These are phyloP conservation scores for Philopotamus ludificatus DNA, from an alignment of 1,140 invertebrate species.

Conservation along the genomic window DNA sequence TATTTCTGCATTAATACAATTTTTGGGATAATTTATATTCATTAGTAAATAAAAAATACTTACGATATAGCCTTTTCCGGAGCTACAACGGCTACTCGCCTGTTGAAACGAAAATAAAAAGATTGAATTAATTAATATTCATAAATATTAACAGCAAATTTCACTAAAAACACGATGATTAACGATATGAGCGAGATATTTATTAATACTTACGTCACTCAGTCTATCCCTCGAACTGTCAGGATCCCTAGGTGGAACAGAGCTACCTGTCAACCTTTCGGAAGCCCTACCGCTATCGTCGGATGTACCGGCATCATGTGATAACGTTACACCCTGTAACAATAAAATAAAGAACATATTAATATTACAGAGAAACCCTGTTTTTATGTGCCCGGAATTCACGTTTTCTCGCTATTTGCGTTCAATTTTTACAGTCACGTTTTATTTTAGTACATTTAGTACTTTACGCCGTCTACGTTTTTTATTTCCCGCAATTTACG, in stretches of 20 bases:
- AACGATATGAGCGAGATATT: neutral
- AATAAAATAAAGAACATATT: constrained; percentile 23
- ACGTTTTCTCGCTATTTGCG: no score
- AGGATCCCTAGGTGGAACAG: constrained; percentile 68
- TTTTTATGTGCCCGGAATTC: no score
- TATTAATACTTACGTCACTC: constrained; percentile 68
- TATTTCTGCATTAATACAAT: no score
- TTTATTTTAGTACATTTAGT: no score
- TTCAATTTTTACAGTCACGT: no score
- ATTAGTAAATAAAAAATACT: no score
- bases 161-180: constrained; percentile 19
- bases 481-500: neutral
- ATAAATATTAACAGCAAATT: constrained; percentile 30
- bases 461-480: no score
- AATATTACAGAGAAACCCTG: no score
- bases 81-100: constrained; percentile 83
- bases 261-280: constrained; percentile 71
- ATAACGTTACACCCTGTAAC: constrained; percentile 63
- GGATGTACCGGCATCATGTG: constrained; percentile 72
- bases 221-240: constrained; percentile 77
- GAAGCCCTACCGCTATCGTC: constrained; percentile 76
- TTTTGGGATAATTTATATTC: no score
- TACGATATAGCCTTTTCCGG: constrained; percentile 86
- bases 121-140: constrained; percentile 37
- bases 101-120: constrained; percentile 55